phyloP scores from a whole-genome alignment of 2,113 vertebrate genomes.

The Pristiophorus japonicus region DNA sequence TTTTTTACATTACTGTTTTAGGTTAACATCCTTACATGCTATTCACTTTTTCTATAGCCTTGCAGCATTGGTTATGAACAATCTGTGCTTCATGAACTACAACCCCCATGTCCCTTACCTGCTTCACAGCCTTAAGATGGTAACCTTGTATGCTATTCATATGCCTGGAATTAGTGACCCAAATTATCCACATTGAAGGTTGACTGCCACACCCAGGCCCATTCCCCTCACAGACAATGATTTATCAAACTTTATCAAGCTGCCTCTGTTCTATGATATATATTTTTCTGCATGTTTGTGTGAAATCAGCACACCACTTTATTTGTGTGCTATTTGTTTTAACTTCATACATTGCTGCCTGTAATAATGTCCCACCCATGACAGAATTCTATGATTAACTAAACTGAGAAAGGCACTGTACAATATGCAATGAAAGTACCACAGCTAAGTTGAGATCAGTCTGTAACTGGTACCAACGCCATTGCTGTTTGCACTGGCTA shows the following conservation, averaged over 20 bases:
- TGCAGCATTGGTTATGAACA: background rate
- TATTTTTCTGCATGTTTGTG: too few species aligned
- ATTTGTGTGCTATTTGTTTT: background rate
- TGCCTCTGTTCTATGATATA: too few species aligned
- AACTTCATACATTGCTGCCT: background rate
- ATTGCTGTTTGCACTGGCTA: background rate
- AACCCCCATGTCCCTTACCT: background rate
- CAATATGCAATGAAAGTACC: background rate
- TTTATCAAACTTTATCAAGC: too few species aligned
- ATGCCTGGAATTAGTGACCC: background rate
- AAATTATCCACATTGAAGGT: too few species aligned
- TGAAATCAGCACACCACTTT: too few species aligned
- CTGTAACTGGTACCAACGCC: background rate
- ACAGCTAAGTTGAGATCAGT: background rate
- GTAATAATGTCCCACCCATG: background rate
- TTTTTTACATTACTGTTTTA: background rate
- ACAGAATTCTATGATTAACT: background rate
- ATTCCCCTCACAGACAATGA: too few species aligned
- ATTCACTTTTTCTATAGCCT: background rate
- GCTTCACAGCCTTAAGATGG: background rate
- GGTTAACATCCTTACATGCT: background rate
- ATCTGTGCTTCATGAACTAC: background rate
- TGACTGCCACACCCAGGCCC: too few species aligned
- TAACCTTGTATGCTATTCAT: background rate
- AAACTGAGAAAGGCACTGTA: background rate